These are phyloP conservation scores for Hypotaenidia okinawae DNA, from an alignment of 2,797 vertebrate genomes.

Conservation along the genomic window DNA sequence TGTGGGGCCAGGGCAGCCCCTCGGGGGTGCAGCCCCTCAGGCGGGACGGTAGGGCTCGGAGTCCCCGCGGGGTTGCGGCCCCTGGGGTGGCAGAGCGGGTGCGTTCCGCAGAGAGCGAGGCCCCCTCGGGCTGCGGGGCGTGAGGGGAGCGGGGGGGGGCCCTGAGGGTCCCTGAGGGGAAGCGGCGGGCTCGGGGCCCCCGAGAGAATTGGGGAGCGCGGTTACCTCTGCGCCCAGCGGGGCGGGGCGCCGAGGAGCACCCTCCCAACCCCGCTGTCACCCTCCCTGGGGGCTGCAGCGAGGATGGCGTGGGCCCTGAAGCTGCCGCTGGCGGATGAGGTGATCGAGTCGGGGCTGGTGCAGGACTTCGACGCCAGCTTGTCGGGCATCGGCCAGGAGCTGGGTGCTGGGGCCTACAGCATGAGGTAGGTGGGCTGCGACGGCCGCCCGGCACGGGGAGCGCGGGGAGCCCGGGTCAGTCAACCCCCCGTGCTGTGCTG, in stretches of 20 bases:
- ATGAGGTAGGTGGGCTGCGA: conserved; percentile 87
- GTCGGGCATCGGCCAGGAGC: conserved; percentile 96
- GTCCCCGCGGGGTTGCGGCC: neutral
- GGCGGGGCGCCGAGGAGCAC: neutral
- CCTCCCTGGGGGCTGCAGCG: neutral
- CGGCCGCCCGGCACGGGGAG: too few species aligned
- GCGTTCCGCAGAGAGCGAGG: neutral
- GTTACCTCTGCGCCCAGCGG: neutral
- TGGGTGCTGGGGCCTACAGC: conserved; percentile 96
- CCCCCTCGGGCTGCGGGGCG: too few species aligned
- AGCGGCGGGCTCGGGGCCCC: too few species aligned
- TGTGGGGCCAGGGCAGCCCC: neutral
- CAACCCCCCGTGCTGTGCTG: too few species aligned
- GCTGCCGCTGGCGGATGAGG: conserved; percentile 94
- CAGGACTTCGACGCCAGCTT: conserved; percentile 98
- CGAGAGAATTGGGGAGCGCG: neutral
- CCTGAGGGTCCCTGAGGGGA: neutral
- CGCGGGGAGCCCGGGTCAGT: too few species aligned
- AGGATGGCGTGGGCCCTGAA: conserved; percentile 97
- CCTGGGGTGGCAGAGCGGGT: too few species aligned
- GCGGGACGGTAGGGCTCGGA: neutral
- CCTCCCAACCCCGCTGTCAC: neutral
- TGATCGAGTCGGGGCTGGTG: conserved; percentile 96
- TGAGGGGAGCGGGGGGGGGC: neutral
- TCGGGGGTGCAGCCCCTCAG: too few species aligned